These are phyloP conservation scores for Erynnis tages DNA, from an alignment of 2,888 invertebrate species.

Conservation along the genomic window DNA sequence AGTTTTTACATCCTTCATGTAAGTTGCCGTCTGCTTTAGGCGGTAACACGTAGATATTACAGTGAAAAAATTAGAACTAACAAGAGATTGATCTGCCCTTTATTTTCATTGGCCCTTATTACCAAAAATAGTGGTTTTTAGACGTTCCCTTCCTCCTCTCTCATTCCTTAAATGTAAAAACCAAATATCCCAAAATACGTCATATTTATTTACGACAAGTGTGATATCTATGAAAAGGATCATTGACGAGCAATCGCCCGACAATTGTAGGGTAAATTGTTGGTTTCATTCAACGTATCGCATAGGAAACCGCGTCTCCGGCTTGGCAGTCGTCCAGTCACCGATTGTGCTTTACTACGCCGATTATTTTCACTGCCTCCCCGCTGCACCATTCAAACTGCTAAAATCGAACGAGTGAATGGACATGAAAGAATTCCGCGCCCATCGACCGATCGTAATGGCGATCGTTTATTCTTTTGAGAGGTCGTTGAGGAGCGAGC, in stretches of 20 bases:
- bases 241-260: conserved; percentile 43
- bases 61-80: no score
- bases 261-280: conserved; percentile 61
- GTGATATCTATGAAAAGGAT: conserved; percentile 32
- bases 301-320: conserved; percentile 54
- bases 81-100: no score
- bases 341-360: conserved; percentile 67
- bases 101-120: no score
- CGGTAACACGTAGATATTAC: no score
- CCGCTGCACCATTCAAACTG: conserved; percentile 61
- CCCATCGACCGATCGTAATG: conserved; percentile 53
- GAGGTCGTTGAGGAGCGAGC: conserved; percentile 15
- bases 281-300: conserved; percentile 70
- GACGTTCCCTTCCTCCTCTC: no score
- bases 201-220: no score
- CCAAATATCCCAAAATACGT: no score
- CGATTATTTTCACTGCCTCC: conserved; percentile 70
- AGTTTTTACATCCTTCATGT: no score
- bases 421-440: conserved; percentile 65
- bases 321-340: conserved; percentile 70
- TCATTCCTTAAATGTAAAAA: no score
- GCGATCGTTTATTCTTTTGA: conserved; percentile 50
- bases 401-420: conserved; percentile 47
- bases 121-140: no score
- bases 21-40: no score